Evolutionary conservation across 2,797 vertebrate species (phyloP), one percentile per base, ranked within the genome.

Genomic region (Cryptoblepharus egeriae): DNA sequence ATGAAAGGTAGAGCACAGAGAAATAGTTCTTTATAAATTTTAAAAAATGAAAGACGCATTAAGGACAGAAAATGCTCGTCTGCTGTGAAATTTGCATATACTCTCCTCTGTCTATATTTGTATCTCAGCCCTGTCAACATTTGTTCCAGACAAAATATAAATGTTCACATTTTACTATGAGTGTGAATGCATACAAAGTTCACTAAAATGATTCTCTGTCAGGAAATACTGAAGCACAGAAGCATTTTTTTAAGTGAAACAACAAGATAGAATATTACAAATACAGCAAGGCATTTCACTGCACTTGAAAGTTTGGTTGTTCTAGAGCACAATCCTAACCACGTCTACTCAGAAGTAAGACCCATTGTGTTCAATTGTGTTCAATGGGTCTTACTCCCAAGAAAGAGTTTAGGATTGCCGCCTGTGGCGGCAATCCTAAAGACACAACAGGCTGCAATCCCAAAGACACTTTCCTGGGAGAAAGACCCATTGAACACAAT

Each of bases 1-100:
- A 30, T 75, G 58, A 88, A 49, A 80, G 45, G 15, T 74, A 77
- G 74, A n/a, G n/a, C 72, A 69, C 64, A 20, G 70, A 0, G 1
- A 83, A 61, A 22, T 73, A 52, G 24, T 81, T 83, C 5, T 74
- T 61, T 76, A 42, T 11, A 67, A 8, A 3, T 42, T 61, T 39
- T 86, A 10, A 49, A 49, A 49, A 10, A 9, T 4, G 39, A 9
- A 9, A 49, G 13, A 91, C 77, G 57, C 30, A 79, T 30, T 3
- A 42, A 64, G 30, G 78, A 35, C 24, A 35, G 80, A 32, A 13
- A n/a, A 73, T 84, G 10, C 75, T 84, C 74, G 32, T 39, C 58
- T 87, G 5, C 61, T 76, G 88, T 90, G 88, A 74, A 82, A 67
- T n/a, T 81, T 91, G 78, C 74, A 12, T 64, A 1, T 84, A 86